Conservation (phyloP, 2,888 invertebrate species). For the Aethes cnicana region DNA sequence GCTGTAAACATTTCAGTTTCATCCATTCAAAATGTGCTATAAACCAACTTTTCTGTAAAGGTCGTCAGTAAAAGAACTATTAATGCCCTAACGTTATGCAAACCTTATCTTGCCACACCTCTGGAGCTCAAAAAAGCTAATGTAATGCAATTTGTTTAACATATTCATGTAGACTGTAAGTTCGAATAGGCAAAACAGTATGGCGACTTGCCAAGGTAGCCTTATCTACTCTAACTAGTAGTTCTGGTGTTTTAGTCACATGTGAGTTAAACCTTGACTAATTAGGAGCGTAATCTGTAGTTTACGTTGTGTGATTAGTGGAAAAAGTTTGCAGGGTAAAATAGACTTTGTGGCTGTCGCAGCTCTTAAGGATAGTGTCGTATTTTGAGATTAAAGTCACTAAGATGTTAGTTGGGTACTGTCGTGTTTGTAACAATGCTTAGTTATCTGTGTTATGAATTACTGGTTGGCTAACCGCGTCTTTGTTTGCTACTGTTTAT, state of each 20-base stretch:
- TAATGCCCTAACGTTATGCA: no score
- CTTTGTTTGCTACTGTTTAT: no score
- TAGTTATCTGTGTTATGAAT: neutral
- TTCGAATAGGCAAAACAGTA: conserved; percentile 30
- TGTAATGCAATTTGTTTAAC: conserved; percentile 33
- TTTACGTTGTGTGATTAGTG: conserved; percentile 20
- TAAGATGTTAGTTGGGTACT: no score
- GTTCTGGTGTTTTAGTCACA: conserved; percentile 7
- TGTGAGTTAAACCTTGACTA: conserved; percentile 19
- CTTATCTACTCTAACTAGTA: conserved; percentile 36
- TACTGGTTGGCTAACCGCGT: no score
- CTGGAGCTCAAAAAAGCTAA: conserved; percentile 21
- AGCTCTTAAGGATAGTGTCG: neutral
- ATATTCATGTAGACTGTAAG: conserved; percentile 37
- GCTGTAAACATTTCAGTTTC: no score
- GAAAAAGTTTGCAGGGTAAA: conserved; percentile 10
- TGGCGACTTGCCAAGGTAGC: conserved; percentile 44
- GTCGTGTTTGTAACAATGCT: neutral
- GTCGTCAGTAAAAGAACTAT: no score
- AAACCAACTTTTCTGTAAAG: no score
- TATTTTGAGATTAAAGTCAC: no score
- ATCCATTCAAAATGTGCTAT: no score
- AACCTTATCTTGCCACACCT: no score
- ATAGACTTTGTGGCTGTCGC: conserved; percentile 9
- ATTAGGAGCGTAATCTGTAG: conserved; percentile 11